Percentiles rank a stretch among this genome's conserved stretches.
phyloP scores from a whole-genome alignment of 1,140 invertebrate genomes.

The Drosophila varians region DNA sequence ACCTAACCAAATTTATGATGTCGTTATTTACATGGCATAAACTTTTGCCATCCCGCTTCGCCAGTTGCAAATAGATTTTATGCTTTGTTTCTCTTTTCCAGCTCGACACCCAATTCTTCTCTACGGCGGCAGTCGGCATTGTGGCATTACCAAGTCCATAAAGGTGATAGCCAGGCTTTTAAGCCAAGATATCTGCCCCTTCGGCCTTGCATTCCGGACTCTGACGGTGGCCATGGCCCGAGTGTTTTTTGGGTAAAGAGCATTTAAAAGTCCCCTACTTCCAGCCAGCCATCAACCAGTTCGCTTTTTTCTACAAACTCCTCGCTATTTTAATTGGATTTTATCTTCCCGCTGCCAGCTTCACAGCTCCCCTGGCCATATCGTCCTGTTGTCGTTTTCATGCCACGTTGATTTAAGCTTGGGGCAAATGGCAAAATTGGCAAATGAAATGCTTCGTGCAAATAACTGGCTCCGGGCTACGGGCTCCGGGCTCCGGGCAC shows the following conservation, averaged over 20 bases:
- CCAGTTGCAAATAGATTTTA: constrained; percentile 71
- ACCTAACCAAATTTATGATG: constrained; percentile 77
- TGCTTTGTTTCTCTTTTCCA: constrained; percentile 67
- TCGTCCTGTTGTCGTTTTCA: constrained; percentile 55
- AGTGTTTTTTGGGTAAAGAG: background rate
- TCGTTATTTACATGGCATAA: constrained; percentile 80
- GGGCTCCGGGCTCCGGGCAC: too few species aligned
- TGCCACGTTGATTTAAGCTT: constrained; percentile 72
- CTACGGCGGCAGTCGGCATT: constrained; percentile 16
- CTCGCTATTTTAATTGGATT: constrained; percentile 75
- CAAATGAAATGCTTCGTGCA: constrained; percentile 75
- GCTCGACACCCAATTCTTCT: constrained; percentile 34
- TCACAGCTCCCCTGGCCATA: constrained; percentile 30
- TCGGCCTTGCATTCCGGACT: too few species aligned
- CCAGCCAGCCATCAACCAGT: constrained; percentile 14
- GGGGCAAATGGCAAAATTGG: constrained; percentile 69
- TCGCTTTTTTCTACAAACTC: constrained; percentile 43
- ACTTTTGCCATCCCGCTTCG: constrained; percentile 58
- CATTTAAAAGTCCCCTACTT: constrained; percentile 17
- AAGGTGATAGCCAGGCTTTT: background rate
- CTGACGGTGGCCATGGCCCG: too few species aligned
- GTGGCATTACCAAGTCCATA: constrained; percentile 8
- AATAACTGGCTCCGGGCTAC: constrained; percentile 54
- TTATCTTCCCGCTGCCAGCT: constrained; percentile 68
- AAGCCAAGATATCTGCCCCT: background rate